Evolutionary conservation across 2,888 invertebrate genomes (phyloP).

Genomic region (Pseudococcus jackbeardsleyi): DNA sequence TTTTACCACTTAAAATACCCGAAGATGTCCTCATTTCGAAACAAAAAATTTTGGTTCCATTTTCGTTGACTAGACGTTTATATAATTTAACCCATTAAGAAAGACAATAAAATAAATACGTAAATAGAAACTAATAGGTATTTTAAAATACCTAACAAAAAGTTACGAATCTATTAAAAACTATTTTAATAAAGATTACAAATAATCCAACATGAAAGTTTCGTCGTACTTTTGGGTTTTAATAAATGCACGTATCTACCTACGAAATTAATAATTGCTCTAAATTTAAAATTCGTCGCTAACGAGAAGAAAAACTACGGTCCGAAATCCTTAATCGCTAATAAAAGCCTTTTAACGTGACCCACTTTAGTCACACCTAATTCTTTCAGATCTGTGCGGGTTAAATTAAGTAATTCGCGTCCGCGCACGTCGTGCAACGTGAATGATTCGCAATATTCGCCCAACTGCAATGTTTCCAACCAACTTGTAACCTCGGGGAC

Average conservation of each 20-base stretch:
- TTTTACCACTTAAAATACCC: neutral
- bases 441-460: constrained; percentile 93
- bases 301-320: neutral
- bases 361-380: constrained; percentile 95
- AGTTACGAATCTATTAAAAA: neutral
- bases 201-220: constrained; percentile 18
- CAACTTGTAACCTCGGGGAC: constrained; percentile 90
- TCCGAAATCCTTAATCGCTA: constrained; percentile 84
- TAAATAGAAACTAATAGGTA: constrained; percentile 17
- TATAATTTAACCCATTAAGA: neutral
- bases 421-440: constrained; percentile 93
- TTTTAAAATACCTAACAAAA: neutral
- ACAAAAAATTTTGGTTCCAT: neutral
- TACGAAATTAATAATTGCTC: constrained; percentile 36
- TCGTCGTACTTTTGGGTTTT: neutral
- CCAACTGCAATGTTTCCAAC: constrained; percentile 89
- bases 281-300: constrained; percentile 5
- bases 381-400: constrained; percentile 88
- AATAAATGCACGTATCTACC: neutral
- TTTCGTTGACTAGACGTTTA: neutral
- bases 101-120: neutral
- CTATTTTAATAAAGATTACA: neutral
- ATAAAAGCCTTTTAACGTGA: constrained; percentile 93
- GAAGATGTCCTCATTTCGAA: neutral
- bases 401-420: constrained; percentile 86